Base-by-base conservation (phyloP, 92 coral and sea anemone genomes). In the Heteractis magnifica region DNA sequence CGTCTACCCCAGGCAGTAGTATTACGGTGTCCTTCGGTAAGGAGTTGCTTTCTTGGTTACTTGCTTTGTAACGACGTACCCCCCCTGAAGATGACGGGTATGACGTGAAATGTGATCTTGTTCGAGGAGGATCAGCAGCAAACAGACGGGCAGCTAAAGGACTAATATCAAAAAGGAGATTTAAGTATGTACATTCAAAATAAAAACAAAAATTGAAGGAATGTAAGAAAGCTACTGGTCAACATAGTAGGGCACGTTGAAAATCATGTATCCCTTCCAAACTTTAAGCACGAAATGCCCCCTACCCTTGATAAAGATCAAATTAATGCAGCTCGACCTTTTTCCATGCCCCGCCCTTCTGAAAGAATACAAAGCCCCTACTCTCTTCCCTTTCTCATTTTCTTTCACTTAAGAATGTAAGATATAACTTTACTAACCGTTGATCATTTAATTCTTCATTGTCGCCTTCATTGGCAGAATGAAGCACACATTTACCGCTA, bases 401-500 rank as follows among this genome's bases (percentile, higher is more conserved):
- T 34, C n/a, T 12, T 53, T 53, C 77, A 73, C 18, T 73, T n/a
- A 21, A 50, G 7, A 11, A 12, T 4, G 5, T n/a, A 49, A 6
- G 50, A 16, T 12, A 14, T 65, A 11, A 14, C 75, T 4, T 58
- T 56, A 90, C 93, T 70, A 62, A 95, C 98, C 93, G 93, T 44
- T 83, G 49, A 11, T 96, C 98, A 68, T 76, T 52, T 12, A 79
- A 60, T 52, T 94, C 98, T 19, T 91, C 92, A 62, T 87, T 92
- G 23, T 87, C 94, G 12, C 85, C 23, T 26, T 92, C 99, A 19
- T 73, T 85, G 10, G 93, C 85, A 26, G 94, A 91, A 79, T 96
- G 97, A 53, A 96, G 89, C 71, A 96, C 95, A 41, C 99, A 96
- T 80, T 94, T 92, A 0, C 99, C 99, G 78, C 99, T 93, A 77